phyloP scores from a whole-genome alignment of 2,113 vertebrate species.

The Rallus limicola region DNA sequence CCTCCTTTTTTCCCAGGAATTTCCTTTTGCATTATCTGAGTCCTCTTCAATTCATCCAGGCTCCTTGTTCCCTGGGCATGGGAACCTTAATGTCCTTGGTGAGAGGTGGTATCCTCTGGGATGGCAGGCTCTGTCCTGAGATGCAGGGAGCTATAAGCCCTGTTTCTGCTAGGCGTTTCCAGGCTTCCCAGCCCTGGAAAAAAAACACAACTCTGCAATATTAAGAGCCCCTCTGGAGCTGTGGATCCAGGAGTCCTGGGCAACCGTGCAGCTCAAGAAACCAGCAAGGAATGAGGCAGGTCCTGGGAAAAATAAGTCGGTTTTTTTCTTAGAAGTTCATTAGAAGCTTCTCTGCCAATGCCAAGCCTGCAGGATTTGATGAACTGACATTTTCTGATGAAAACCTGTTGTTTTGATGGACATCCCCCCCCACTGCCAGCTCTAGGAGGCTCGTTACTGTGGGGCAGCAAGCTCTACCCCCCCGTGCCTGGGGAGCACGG shows the following conservation, averaged over 20 bases:
- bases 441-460: background rate
- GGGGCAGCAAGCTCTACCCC: background rate
- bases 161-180: background rate
- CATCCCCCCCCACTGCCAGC: background rate
- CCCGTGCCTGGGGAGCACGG: rapidly evolving
- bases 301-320: background rate
- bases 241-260: background rate
- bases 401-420: background rate
- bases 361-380: background rate
- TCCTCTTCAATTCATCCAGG: background rate
- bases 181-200: background rate
- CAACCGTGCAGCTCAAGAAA: background rate
- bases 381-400: background rate
- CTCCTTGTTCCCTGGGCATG: background rate
- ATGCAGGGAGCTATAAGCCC: background rate
- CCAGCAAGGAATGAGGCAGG: background rate
- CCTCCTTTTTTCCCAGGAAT: background rate
- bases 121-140: background rate
- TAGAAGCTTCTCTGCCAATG: background rate
- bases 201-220: background rate
- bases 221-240: background rate
- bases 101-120: background rate
- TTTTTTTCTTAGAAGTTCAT: background rate
- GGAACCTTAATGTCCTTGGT: background rate
- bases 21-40: background rate